Percentiles rank a stretch among this genome's conserved stretches.
Evolutionary conservation across 2,113 vertebrate genomes (phyloP).

Genomic region (Saccopteryx bilineata): DNA sequence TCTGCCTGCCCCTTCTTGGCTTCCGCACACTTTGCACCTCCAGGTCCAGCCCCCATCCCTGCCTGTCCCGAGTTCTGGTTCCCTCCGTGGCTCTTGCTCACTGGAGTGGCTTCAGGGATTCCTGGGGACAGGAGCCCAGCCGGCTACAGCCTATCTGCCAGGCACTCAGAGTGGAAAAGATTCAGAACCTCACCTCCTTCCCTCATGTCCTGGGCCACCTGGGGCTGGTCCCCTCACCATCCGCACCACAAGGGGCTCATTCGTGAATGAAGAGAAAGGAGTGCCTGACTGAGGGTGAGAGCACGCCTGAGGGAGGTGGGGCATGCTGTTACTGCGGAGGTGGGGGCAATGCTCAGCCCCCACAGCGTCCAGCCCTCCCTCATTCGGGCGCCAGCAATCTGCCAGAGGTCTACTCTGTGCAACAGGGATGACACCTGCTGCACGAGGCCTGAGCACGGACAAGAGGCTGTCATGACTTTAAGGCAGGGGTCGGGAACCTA

Average conservation of each 20-base stretch:
- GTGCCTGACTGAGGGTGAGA: not conserved
- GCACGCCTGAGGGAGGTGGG: too few species aligned
- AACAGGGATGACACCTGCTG: not conserved
- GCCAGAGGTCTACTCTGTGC: not conserved
- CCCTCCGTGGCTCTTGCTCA: not conserved
- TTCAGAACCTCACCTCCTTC: not conserved
- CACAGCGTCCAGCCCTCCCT: too few species aligned
- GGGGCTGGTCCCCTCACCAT: not conserved
- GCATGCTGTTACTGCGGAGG: too few species aligned
- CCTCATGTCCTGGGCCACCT: rapidly evolving
- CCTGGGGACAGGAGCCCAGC: not conserved
- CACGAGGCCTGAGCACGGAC: rapidly evolving
- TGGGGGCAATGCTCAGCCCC: not conserved
- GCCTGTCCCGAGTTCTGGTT: not conserved
- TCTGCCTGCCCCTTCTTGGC: not conserved
- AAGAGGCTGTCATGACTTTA: not conserved
- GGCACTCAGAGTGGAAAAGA: not conserved
- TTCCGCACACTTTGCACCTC: rapidly evolving
- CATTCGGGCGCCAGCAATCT: not conserved
- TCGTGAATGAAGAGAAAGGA: not conserved
- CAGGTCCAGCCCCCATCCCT: not conserved
- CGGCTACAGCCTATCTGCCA: not conserved
- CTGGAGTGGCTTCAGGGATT: not conserved
- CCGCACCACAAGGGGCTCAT: not conserved
- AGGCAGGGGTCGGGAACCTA: too few species aligned